phyloP scores from a whole-genome alignment of 2,888 invertebrate genomes.

The Neuroscelio doddi region DNA sequence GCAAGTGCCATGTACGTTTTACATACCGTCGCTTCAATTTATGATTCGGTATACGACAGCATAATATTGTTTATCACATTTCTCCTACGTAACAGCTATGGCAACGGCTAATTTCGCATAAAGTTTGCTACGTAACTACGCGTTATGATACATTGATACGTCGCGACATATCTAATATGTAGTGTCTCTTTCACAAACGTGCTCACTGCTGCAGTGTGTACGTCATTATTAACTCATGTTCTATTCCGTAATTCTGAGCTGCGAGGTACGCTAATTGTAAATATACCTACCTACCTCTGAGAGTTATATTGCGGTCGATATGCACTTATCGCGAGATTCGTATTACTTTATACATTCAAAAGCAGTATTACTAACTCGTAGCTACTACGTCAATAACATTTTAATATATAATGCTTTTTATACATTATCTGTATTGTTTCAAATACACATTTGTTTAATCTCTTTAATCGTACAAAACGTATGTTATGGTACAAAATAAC shows the following conservation, averaged over 20 bases:
- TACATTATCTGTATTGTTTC: too few relatives aligned
- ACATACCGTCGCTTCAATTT: not conserved
- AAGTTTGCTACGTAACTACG: not conserved
- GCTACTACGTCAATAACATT: not conserved
- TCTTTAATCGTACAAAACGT: too few relatives aligned
- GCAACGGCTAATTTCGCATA: conserved; percentile 18
- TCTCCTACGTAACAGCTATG: conserved; percentile 7
- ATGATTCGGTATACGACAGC: conserved; percentile 1
- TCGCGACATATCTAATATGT: conserved; percentile 15
- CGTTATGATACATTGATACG: conserved; percentile 18
- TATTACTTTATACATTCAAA: not conserved
- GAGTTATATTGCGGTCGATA: not conserved
- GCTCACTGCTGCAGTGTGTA: conserved; percentile 4
- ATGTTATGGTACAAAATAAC: too few relatives aligned
- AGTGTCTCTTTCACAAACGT: conserved; percentile 1
- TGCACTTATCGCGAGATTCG: not conserved
- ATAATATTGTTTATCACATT: conserved; percentile 12
- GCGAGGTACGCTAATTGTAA: conserved; percentile 12
- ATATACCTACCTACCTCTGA: not conserved
- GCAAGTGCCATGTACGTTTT: not conserved
- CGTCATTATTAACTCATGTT: conserved; percentile 19
- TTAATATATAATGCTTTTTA: too few relatives aligned
- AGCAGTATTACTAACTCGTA: not conserved
- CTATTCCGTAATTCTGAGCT: conserved; percentile 9
- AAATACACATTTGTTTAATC: too few relatives aligned